A percentile compares a stretch with the other conserved stretches of the same genome.
These are phyloP conservation scores for Lineus longissimus DNA, from an alignment of 1,140 invertebrate genomes.

Conservation along the genomic window DNA sequence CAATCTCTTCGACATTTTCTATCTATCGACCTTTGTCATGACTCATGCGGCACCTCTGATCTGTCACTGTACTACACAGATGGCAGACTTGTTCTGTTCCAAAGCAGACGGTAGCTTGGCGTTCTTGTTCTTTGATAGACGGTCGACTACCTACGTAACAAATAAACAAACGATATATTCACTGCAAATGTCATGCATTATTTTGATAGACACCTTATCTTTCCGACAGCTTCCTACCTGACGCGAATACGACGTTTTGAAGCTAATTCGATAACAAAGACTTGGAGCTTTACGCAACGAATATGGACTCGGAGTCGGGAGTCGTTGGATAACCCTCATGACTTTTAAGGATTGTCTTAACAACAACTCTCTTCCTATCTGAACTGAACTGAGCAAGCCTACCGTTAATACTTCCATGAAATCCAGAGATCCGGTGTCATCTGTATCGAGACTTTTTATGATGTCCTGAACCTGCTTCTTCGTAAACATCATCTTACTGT, in stretches of 20 bases:
- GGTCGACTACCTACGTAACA: neutral
- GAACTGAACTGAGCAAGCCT: neutral
- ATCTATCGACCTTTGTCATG: too few relatives aligned
- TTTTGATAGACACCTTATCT: neutral
- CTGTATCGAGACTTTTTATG: neutral
- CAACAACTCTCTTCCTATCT: too few relatives aligned
- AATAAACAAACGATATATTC: neutral
- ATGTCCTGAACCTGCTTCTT: neutral
- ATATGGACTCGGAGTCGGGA: neutral
- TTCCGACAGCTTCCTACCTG: neutral
- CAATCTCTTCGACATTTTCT: too few relatives aligned
- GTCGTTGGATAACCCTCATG: neutral
- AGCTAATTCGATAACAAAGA: neutral
- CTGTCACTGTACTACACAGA: neutral
- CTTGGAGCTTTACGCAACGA: neutral
- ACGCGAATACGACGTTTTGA: neutral
- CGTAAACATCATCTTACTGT: neutral
- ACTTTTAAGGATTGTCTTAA: too few relatives aligned
- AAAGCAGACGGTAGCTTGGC: neutral
- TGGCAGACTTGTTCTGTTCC: neutral
- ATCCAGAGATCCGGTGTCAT: neutral
- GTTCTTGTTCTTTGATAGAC: neutral
- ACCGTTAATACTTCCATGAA: conserved; percentile 2
- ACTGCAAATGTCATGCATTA: neutral
- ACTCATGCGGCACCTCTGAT: too few relatives aligned